These are phyloP conservation scores for Patiria miniata DNA, from an alignment of 35 echinoderm and acorn worm species.

Conservation along the genomic window DNA sequence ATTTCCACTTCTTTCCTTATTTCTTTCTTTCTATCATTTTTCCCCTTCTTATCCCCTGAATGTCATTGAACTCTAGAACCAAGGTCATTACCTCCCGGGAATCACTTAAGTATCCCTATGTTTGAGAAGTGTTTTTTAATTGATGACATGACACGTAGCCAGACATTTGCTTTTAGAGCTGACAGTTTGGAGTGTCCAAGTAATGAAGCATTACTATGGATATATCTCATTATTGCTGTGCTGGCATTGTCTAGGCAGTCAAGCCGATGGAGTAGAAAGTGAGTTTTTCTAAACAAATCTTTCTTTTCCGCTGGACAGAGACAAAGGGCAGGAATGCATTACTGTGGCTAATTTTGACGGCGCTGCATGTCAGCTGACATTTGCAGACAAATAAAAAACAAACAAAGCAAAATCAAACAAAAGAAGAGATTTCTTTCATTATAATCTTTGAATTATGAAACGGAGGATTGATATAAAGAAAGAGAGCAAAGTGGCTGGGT, in stretches of 20 bases:
- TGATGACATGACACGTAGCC: background rate
- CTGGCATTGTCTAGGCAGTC: background rate
- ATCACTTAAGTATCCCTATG: background rate
- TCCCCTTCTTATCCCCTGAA: too few relatives aligned
- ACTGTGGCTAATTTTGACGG: too few relatives aligned
- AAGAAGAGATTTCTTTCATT: too few relatives aligned
- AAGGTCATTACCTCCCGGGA: background rate
- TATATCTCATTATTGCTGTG: background rate
- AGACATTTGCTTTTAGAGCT: constrained; percentile 14
- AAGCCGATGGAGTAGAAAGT: background rate
- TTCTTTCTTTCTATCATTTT: too few relatives aligned
- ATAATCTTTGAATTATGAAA: too few relatives aligned
- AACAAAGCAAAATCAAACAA: too few relatives aligned
- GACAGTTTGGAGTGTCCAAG: background rate
- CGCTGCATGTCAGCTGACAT: too few relatives aligned
- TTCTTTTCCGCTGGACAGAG: background rate
- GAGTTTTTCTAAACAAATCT: background rate
- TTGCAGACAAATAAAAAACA: too few relatives aligned
- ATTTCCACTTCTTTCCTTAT: too few relatives aligned
- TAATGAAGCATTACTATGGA: background rate
- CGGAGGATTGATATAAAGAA: too few relatives aligned
- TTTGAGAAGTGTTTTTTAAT: constrained; percentile 10
- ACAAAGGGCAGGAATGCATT: too few relatives aligned
- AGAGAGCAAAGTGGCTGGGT: too few relatives aligned
- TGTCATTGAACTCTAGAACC: constrained; percentile 14